Evolutionary conservation across 1,140 invertebrate genomes (phyloP), one percentile per base, ranked within the genome.

Genomic region (Phortica variegata): DNA sequence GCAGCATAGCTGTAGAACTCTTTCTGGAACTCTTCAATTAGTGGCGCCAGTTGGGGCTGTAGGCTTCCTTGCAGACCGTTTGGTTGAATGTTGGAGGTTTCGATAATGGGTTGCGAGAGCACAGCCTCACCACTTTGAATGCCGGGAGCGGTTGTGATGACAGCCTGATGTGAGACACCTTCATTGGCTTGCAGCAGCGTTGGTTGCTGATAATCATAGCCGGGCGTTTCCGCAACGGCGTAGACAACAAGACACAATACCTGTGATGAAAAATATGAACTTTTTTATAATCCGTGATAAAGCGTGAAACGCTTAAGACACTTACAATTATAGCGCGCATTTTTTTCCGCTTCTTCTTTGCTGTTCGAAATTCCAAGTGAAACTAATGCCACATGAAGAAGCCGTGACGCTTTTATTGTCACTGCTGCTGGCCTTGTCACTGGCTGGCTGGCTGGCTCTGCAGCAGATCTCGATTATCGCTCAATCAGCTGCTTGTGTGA

Each of bases 261-360:
- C 65, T 68, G 33, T 18, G 2, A 10, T 9, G 17, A 12, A 21
- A 37, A 12, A 15, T 13, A 2, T 5, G 40, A 23, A 23, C 9
- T 13, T 21, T n/a, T 15, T 5, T 2, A 20, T 17, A 29, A 29
- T 29, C 26, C 26, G 12, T 29, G 26, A 29, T 12, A 29, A 29
- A 7, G 26, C 6, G 26, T 29, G 6, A 29, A 6, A 29, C 12
- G 26, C 15, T 23, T 26, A 1, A 10, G 13, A n/a, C 23, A 65
- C 65, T 69, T 59, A 69, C 65, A 49, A 69, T 59, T 48, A 69
- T 61, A 43, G 47, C 60, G 53, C 65, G 65, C 65, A 69, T 65
- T 15, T 46, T 39, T 43, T 19, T 56, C 36, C n/a, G n/a, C n/a
- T n/a, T n/a, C n/a, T n/a, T n/a, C n/a, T n/a, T n/a, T n/a, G n/a